Base-by-base conservation (phyloP, 1,140 invertebrate genomes). In the Nomia melanderi region DNA sequence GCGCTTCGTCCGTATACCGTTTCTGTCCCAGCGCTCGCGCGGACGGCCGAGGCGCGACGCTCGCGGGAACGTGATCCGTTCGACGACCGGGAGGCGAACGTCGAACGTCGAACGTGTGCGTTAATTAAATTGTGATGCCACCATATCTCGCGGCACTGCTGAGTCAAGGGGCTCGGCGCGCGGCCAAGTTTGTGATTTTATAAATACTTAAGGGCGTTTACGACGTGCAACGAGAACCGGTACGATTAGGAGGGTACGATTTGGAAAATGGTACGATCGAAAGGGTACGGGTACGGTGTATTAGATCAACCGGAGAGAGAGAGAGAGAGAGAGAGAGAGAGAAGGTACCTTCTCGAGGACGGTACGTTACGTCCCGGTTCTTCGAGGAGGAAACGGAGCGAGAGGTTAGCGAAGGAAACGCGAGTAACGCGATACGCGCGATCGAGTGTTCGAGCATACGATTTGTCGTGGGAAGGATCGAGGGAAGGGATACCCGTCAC, bases 81-180 rank as follows among this genome's bases (percentile, higher is more conserved):
- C 76, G 83, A 87, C 86, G 88, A 88, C n/a, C n/a, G n/a, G 84
- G 84, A 86, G 87, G 87, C 88, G 84, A 87, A 86, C 77, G 72
- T 75, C 79, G 84, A 83, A 83, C 85, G 90, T 75, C 79, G 84
- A 83, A 83, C 85, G 90, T 90, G 90, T 90, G 90, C 90, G 91
- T 92, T 89, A 90, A 92, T 92, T 92, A 90, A 88, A 92, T 92
- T 92, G 92, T 92, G 92, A 92, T 92, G 91, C 90, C 91, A 92
- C 90, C 92, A 92, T 92, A 92, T 92, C 92, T 92, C 90, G 90
- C 90, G 90, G 89, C 90, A 91, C 85, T 87, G 91, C 90, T 90
- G 91, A 92, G 90, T 91, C 90, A 90, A 83, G 88, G 85, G 89
- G 87, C 91, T 92, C 91, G 89, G 91, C 89, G 85, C 84, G 89